phyloP scores from a whole-genome alignment of 2,797 vertebrate species.

The Poeciliopsis paucimaculata region DNA sequence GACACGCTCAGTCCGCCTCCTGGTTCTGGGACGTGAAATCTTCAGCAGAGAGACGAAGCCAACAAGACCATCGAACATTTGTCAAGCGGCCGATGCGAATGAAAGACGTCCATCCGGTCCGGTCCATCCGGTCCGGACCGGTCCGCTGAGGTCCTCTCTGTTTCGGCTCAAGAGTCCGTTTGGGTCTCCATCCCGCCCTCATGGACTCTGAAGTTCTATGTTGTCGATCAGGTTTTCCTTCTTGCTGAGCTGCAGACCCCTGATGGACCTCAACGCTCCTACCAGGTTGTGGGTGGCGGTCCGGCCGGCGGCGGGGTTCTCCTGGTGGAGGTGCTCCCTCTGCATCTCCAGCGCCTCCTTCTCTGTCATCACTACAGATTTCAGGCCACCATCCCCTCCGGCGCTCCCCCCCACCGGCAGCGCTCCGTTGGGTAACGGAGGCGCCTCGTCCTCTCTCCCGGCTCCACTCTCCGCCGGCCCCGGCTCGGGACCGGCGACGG shows the following conservation, averaged over 20 bases:
- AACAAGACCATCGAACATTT: conserved; percentile 22
- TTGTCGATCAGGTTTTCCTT: conserved; percentile 92
- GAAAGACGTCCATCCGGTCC: conserved; percentile 16
- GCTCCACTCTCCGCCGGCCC: conserved; percentile 37
- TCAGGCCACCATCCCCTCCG: conserved; percentile 14
- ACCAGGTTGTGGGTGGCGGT: conserved; percentile 85
- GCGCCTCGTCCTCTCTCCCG: neutral
- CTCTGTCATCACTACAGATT: conserved; percentile 50
- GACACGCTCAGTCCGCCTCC: neutral
- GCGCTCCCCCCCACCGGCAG: conserved; percentile 12
- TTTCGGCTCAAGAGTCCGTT: neutral
- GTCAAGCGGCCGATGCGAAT: conserved; percentile 8
- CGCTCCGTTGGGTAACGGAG: conserved; percentile 26
- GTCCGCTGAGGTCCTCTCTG: neutral
- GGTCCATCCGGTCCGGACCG: too few species aligned
- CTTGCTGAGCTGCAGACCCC: conserved; percentile 88
- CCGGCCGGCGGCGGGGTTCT: conserved; percentile 13
- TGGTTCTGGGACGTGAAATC: conserved; percentile 7
- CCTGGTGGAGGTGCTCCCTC: conserved; percentile 64
- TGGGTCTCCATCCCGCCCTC: conserved; percentile 26
- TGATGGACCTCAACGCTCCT: conserved; percentile 91
- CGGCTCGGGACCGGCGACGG: neutral
- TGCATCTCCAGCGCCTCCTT: conserved; percentile 62
- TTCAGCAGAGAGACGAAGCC: conserved; percentile 18
- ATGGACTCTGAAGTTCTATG: conserved; percentile 93